phyloP scores from a whole-genome alignment of 2,113 vertebrate species.

The Hyla sarda region DNA sequence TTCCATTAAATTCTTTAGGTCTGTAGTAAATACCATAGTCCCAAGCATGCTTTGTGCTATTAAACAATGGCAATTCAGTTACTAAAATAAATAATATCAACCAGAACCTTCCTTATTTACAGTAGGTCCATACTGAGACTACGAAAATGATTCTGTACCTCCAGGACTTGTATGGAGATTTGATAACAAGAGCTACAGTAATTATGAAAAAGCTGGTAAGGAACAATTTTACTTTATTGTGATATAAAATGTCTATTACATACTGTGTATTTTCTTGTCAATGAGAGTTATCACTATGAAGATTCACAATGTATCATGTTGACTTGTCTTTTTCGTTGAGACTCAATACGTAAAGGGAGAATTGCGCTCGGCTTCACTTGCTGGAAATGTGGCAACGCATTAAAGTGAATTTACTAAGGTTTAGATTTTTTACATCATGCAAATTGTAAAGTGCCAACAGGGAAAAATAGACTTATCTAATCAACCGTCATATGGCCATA shows the following conservation, averaged over 20 bases:
- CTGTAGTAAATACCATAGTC: too few species aligned
- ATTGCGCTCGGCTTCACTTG: background rate
- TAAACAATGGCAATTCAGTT: too few species aligned
- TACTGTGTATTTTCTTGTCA: conserved; percentile 11
- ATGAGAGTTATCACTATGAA: background rate
- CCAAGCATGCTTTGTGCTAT: too few species aligned
- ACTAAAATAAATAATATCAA: too few species aligned
- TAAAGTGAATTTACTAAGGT: conserved; percentile 19
- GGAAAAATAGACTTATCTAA: conserved; percentile 27
- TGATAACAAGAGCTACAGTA: background rate
- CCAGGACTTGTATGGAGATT: background rate
- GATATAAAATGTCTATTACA: conserved; percentile 23
- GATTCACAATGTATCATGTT: conserved; percentile 9
- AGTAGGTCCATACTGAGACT: too few species aligned
- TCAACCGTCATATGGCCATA: background rate
- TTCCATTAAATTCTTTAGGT: too few species aligned
- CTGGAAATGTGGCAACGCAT: conserved; percentile 14
- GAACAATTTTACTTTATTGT: conserved; percentile 14
- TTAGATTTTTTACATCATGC: conserved; percentile 14
- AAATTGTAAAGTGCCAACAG: conserved; percentile 4
- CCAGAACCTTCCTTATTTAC: too few species aligned
- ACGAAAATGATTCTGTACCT: background rate
- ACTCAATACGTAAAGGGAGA: conserved; percentile 6
- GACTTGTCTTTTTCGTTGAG: background rate
- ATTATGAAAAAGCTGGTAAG: background rate